A percentile compares a stretch with the other conserved stretches of the same genome.
Conservation (phyloP, 2,888 invertebrate genomes). For the Mongoloraphidia duomilia region DNA sequence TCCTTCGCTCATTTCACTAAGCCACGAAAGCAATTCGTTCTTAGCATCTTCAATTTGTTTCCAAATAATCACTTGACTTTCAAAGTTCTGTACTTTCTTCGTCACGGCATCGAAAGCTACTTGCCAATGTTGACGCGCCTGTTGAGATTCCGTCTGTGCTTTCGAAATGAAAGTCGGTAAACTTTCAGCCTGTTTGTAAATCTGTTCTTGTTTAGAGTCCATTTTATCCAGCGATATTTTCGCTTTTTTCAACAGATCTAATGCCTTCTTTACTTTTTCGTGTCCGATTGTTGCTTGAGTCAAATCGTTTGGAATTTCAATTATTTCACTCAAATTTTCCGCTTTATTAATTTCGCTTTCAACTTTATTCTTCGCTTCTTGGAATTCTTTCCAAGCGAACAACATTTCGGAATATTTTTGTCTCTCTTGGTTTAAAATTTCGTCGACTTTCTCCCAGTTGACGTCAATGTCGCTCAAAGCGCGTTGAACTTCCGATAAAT, state of each 20-base stretch:
- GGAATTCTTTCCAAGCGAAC: conserved; percentile 58
- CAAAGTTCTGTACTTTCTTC: conserved; percentile 62
- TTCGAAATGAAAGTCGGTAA: conserved; percentile 50
- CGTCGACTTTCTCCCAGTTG: conserved; percentile 66
- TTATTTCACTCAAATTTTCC: conserved; percentile 45
- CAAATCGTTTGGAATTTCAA: conserved; percentile 56
- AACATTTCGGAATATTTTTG: conserved; percentile 59
- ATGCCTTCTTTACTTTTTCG: conserved; percentile 61
- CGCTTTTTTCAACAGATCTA: conserved; percentile 59
- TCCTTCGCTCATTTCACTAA: conserved; percentile 65
- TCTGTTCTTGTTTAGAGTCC: conserved; percentile 57
- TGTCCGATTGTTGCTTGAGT: conserved; percentile 53
- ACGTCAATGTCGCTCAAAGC: conserved; percentile 62
- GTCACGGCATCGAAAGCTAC: conserved; percentile 54
- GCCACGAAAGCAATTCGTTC: conserved; percentile 70
- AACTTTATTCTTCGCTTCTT: conserved; percentile 55
- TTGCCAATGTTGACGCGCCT: conserved; percentile 53
- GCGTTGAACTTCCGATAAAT: conserved; percentile 67
- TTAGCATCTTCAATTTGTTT: conserved; percentile 80
- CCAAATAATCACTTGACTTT: conserved; percentile 86
- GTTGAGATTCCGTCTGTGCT: conserved; percentile 42
- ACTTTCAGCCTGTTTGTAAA: conserved; percentile 53
- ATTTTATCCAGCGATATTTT: conserved; percentile 64
- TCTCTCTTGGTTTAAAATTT: conserved; percentile 57
- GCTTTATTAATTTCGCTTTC: conserved; percentile 55